Conservation (phyloP, 2,797 vertebrate genomes). For the Capromys pilorides region DNA sequence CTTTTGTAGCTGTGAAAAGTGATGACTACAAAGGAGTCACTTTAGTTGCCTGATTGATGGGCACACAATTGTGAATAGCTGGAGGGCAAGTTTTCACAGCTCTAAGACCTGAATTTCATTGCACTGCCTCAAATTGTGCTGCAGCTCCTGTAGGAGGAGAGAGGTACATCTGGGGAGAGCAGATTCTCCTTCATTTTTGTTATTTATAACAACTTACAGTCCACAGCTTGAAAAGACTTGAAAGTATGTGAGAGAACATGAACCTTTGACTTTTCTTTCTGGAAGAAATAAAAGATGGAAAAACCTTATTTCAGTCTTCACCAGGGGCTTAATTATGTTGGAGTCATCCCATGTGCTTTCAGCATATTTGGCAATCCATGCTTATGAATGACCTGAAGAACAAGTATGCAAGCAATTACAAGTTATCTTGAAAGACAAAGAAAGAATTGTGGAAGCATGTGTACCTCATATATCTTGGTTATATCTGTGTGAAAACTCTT, state of each 20-base stretch:
- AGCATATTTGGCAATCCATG: slow-evolving; percentile 34
- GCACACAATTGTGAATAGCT: background rate
- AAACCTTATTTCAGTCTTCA: slow-evolving; percentile 41
- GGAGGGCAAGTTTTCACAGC: background rate
- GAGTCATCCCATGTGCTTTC: background rate
- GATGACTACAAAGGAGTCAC: background rate
- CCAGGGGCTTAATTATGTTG: slow-evolving; percentile 46
- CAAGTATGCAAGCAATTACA: background rate
- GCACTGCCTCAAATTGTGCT: background rate
- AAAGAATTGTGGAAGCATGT: slow-evolving; percentile 9
- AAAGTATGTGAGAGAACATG: slow-evolving; percentile 9
- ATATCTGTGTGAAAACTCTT: background rate
- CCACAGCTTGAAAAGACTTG: slow-evolving; percentile 24
- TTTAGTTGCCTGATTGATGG: background rate
- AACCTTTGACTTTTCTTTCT: slow-evolving; percentile 61
- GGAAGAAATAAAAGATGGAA: slow-evolving; percentile 58
- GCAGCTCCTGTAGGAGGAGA: background rate
- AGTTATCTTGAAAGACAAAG: slow-evolving; percentile 37
- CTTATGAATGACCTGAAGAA: slow-evolving; percentile 49
- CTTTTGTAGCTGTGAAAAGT: background rate
- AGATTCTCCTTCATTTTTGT: background rate
- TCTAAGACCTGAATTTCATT: background rate
- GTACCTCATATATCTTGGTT: background rate
- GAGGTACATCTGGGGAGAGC: background rate
- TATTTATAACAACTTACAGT: slow-evolving; percentile 32